Conservation (phyloP, 2,797 vertebrate species). For the Psittacula echo region DNA sequence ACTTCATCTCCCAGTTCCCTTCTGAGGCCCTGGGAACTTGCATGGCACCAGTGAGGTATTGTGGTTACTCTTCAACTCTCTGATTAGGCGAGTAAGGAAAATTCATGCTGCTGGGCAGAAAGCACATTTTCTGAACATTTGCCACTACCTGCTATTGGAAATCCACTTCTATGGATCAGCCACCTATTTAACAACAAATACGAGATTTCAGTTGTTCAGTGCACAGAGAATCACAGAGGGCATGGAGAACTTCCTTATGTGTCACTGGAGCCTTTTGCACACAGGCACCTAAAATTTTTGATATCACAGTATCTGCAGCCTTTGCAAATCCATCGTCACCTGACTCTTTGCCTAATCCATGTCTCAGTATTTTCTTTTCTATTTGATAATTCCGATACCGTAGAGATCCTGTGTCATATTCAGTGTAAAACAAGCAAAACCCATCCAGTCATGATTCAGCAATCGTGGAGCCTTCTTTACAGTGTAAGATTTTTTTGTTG, state of each 20-base stretch:
- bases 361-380: not conserved
- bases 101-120: not conserved
- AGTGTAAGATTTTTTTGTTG: not conserved
- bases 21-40: not conserved
- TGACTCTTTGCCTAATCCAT: not conserved
- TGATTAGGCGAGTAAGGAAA: not conserved
- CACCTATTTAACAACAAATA: not conserved
- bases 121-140: not conserved
- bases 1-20: not conserved
- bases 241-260: not conserved
- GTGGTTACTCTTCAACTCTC: not conserved
- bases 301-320: not conserved
- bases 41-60: rapidly evolving
- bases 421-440: not conserved
- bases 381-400: not conserved
- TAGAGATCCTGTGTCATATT: not conserved
- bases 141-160: not conserved
- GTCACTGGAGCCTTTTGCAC: not conserved
- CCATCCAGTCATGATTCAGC: not conserved
- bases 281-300: not conserved
- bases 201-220: not conserved
- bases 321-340: not conserved
- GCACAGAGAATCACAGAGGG: not conserved
- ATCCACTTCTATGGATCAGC: not conserved
- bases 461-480: not conserved